Percentiles rank a stretch among this genome's conserved stretches.
Conservation (phyloP, 2,113 vertebrate species). For the Pantherophis guttatus region DNA sequence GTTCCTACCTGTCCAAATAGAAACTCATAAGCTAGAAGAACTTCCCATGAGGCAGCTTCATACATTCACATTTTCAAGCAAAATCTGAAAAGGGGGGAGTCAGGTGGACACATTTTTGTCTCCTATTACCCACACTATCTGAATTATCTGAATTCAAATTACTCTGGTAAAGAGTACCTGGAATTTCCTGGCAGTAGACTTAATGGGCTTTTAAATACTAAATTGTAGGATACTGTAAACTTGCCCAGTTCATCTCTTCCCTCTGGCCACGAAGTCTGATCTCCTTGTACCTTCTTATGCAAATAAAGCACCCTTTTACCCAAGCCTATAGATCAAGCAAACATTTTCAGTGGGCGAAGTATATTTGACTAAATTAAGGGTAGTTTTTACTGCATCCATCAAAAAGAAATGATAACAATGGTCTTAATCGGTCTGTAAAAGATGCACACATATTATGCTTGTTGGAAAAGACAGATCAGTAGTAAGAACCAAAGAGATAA, state of each 20-base stretch:
- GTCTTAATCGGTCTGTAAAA: not conserved
- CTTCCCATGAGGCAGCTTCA: not conserved
- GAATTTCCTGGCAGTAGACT: not conserved
- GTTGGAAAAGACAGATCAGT: not conserved
- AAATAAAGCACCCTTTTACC: not conserved
- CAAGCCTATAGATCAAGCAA: not conserved
- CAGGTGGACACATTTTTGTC: no score
- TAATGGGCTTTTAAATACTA: not conserved
- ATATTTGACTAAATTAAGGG: not conserved
- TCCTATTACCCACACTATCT: not conserved
- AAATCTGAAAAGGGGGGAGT: not conserved
- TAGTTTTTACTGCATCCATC: not conserved
- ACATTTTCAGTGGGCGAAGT: not conserved
- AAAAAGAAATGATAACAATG: not conserved
- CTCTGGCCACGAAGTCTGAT: not conserved
- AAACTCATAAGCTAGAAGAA: not conserved
- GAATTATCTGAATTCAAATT: not conserved
- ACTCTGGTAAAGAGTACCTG: not conserved
- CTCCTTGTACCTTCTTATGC: not conserved
- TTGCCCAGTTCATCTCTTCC: not conserved
- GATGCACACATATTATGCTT: not conserved
- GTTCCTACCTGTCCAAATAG: not conserved
- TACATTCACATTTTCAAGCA: not conserved
- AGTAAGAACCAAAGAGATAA: not conserved
- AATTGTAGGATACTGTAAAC: not conserved